phyloP scores from a whole-genome alignment of 2,797 vertebrate genomes.

The Thalassophryne amazonica region DNA sequence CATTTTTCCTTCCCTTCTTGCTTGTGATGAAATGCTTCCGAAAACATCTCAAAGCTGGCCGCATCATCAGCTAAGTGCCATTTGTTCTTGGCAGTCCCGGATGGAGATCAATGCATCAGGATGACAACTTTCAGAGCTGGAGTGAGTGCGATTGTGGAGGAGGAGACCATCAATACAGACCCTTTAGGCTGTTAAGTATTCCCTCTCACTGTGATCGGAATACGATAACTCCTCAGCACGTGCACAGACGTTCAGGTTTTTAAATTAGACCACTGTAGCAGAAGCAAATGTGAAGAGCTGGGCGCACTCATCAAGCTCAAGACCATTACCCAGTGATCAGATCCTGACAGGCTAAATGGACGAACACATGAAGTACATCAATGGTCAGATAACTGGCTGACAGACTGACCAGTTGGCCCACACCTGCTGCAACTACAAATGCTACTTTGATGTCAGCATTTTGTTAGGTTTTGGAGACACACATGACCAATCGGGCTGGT shows the following conservation, averaged over 20 bases:
- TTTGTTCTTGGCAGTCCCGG: conserved; percentile 62
- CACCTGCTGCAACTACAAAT: background rate
- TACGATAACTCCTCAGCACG: conserved; percentile 26
- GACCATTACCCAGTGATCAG: conserved; percentile 47
- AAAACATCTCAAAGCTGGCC: conserved; percentile 44
- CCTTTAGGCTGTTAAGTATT: conserved; percentile 30
- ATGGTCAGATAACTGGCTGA: conserved; percentile 8
- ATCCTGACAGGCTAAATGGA: conserved; percentile 44
- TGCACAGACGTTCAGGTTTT: conserved; percentile 22
- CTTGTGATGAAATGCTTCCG: conserved; percentile 54
- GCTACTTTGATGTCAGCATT: background rate
- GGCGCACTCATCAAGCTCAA: conserved; percentile 46
- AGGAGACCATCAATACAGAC: conserved; percentile 34
- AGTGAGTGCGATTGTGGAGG: conserved; percentile 21
- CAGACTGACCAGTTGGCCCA: background rate
- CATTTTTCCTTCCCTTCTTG: conserved; percentile 10
- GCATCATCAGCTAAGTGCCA: conserved; percentile 74
- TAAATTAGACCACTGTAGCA: conserved; percentile 47
- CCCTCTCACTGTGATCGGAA: conserved; percentile 38
- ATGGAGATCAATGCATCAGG: conserved; percentile 52
- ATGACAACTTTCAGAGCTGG: conserved; percentile 47
- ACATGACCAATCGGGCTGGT: no score
- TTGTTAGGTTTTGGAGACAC: background rate
- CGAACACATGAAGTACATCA: conserved; percentile 36
- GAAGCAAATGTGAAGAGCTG: conserved; percentile 61